Conservation (phyloP, 2,888 invertebrate species). For the Limenitis camilla region DNA sequence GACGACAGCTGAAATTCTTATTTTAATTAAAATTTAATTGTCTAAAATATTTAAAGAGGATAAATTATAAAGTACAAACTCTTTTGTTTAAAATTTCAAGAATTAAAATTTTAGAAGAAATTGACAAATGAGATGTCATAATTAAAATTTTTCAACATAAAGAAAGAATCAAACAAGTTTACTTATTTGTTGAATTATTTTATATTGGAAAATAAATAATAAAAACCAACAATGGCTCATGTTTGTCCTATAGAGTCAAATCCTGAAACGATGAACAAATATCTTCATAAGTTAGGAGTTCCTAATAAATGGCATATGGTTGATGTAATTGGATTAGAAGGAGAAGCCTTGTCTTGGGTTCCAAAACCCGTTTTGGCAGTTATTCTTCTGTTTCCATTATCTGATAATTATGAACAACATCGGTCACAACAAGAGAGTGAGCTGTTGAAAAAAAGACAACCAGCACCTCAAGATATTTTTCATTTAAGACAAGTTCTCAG, state of each 20-base stretch:
- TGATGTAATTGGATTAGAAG: slow-evolving; percentile 94
- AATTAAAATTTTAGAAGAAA: no score
- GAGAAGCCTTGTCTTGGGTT: slow-evolving; percentile 86
- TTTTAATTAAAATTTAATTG: no score
- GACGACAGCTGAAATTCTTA: no score
- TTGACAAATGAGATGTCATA: no score
- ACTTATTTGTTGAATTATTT: neutral
- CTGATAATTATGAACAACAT: slow-evolving; percentile 82
- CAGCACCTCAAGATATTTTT: slow-evolving; percentile 79
- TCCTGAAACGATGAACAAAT: slow-evolving; percentile 78
- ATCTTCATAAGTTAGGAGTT: slow-evolving; percentile 85
- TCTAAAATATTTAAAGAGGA: no score
- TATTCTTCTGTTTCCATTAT: slow-evolving; percentile 89
- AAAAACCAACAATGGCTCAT: slow-evolving; percentile 36
- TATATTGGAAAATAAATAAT: neutral
- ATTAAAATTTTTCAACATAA: no score
- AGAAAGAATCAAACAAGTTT: neutral
- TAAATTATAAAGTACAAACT: no score
- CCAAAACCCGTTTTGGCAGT: slow-evolving; percentile 90
- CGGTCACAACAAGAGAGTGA: slow-evolving; percentile 77
- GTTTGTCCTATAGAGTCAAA: slow-evolving; percentile 72
- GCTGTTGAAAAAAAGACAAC: slow-evolving; percentile 70
- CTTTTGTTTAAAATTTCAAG: no score
- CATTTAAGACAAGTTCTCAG: slow-evolving; percentile 91
- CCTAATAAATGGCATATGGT: slow-evolving; percentile 85